Evolutionary conservation across 2,797 vertebrate genomes (phyloP), one percentile per base, ranked within the genome.

Genomic region (Tenualosa ilisha): DNA sequence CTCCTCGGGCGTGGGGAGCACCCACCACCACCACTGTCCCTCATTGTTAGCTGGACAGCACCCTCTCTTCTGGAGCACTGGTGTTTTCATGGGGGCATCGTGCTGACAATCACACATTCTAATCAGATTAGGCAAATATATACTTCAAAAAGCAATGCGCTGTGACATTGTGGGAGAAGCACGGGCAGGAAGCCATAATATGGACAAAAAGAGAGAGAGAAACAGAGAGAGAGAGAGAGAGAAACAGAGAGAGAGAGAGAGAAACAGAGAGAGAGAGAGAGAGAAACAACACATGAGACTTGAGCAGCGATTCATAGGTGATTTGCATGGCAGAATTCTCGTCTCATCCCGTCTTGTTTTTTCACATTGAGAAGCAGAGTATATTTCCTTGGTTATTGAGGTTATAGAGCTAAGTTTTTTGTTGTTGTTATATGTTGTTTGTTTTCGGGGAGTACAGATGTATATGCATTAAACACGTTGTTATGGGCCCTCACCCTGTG

Each of bases 71-170:
- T 98, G 94, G 96, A 95, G 92, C 94, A 97, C 96, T 95, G 96
- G 96, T 97, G 95, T 93, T 93, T 95, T 93, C 20, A 43, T 17
- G 50, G 72, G 90, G 87, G 94, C 87, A 22, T 92, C 89, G 86
- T 91, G 90, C 91, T 93, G 93, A 94, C 96, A 94, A 96, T 95
- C 92, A 94, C 93, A 93, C 93, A 94, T 94, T 92, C 93, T 97
- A 97, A 99, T 98, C 97, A 96, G 98, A 99, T 99, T 99, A 99
- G 98, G 97, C 95, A 97, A 98, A 99, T 99, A 94, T 96, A 94
- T 97, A 98, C 97, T 98, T 98, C 96, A 97, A 96, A 96, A 99
- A 96, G 96, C 97, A 96, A 96, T 93, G 95, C 91, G 93, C 95
- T 96, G 95, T 95, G 96, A 96, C 93, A 93, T 93, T 95, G 24